Conservation (phyloP, 2,888 invertebrate genomes). For the Dichetophora obliterata region DNA sequence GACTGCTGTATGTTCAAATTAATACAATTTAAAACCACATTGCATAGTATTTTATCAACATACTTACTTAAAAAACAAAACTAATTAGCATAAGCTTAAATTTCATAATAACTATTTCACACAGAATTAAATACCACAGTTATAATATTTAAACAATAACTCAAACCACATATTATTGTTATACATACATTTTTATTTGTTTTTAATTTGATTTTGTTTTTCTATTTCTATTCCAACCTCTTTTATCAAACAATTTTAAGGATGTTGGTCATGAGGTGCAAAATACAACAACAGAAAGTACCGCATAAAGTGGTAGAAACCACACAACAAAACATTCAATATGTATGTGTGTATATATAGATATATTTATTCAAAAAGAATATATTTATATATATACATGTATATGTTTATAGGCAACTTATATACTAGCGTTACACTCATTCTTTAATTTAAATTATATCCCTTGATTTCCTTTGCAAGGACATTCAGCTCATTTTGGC, state of each 20-base stretch:
- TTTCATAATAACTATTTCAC: too few relatives aligned
- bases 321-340: conserved; percentile 6
- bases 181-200: conserved; percentile 2
- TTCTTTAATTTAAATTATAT: conserved; percentile 21
- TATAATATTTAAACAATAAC: background rate
- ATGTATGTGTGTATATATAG: background rate
- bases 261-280: conserved; percentile 69
- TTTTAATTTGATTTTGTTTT: conserved; percentile 21
- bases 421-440: conserved; percentile 31
- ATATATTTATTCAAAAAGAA: background rate
- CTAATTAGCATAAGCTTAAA: background rate
- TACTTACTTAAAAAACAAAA: conserved; percentile 11
- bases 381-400: too few relatives aligned
- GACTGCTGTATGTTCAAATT: conserved; percentile 3
- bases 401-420: conserved; percentile 13
- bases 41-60: conserved; percentile 20
- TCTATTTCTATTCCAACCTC: conserved; percentile 42
- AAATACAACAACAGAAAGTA: conserved; percentile 70
- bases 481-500: conserved; percentile 19
- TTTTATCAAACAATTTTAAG: conserved; percentile 48
- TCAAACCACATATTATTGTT: conserved; percentile 3
- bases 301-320: conserved; percentile 60
- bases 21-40: conserved; percentile 14
- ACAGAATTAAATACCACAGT: too few relatives aligned
- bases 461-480: background rate